A percentile compares a stretch with the other conserved stretches of the same genome.
phyloP scores from a whole-genome alignment of 2,888 invertebrate genomes.

The Hemistola chrysoprasaria region DNA sequence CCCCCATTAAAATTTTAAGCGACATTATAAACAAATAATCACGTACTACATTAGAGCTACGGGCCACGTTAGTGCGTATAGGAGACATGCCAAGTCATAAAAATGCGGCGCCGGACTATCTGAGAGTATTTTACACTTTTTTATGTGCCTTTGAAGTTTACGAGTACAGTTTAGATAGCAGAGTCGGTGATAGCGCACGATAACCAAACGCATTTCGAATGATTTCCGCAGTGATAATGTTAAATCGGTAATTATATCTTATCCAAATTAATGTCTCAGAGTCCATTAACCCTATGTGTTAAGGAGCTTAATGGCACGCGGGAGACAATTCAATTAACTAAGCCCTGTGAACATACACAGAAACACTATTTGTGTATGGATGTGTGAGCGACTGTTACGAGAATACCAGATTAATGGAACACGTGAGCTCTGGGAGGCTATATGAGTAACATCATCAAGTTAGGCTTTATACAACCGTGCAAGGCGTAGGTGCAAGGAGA shows the following conservation, averaged over 20 bases:
- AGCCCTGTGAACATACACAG: neutral
- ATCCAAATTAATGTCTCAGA: slow-evolving; percentile 8
- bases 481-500: too few species aligned
- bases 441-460: too few species aligned
- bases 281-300: slow-evolving; percentile 8
- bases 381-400: neutral
- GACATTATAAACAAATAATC: slow-evolving; percentile 14
- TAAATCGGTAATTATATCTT: slow-evolving; percentile 1
- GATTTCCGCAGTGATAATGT: too few species aligned
- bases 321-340: slow-evolving; percentile 12
- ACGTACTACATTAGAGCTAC: slow-evolving; percentile 6
- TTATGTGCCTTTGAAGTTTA: slow-evolving; percentile 26
- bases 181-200: neutral
- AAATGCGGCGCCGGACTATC: slow-evolving; percentile 15
- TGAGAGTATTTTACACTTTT: slow-evolving; percentile 21
- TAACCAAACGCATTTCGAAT: too few species aligned
- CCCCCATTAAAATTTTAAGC: slow-evolving; percentile 6
- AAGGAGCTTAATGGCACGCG: slow-evolving; percentile 7
- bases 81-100: slow-evolving; percentile 18
- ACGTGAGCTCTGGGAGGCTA: too few species aligned
- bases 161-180: slow-evolving; percentile 10
- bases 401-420: neutral
- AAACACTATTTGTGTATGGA: neutral
- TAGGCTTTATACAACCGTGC: too few species aligned
- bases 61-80: slow-evolving; percentile 4